Evolutionary conservation across 37 sponge, comb jelly and placozoan species (phyloP), one percentile per base, ranked within the genome.

Genomic region (Agelas oroides): DNA sequence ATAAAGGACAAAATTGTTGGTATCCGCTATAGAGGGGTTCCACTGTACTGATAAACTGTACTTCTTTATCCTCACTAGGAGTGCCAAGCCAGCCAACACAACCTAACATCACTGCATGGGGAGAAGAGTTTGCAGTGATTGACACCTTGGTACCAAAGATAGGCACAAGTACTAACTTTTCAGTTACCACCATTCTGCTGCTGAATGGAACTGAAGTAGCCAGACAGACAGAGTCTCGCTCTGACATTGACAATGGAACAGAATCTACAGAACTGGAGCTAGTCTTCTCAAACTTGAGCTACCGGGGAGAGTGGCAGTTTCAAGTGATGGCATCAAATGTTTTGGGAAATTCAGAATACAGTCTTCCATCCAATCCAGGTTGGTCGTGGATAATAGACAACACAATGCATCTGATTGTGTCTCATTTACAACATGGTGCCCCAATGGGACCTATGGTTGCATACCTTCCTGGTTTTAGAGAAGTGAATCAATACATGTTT

Each of bases 71-170:
- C 8, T 12, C 8, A 19, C 52, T 36, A 52, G 79, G 79, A 14
- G 79, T 65, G 17, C 79, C 79, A 25, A 65, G 79, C 41, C 39
- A 65, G 14, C 79, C 65, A 1, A 53, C 65, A 6, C 24, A 24
- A 39, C 79, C 79, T 1, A 60, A 24, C 25, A 65, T 78, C 30
- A 41, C 25, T 12, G 62, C 65, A 0, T 78, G 79, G 79, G 62
- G 25, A 19, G 30, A 65, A 17, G 17, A 61, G 30, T 59, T 16
- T 62, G 79, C 46, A 38, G 38, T 62, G 14, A 65, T 78, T 16
- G n/a, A 20, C 27, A 65, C 79, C 20, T 46, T 65, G 8, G 5
- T 78, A 18, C 25, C 65, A 35, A 78, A 78, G 32, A 19, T 78
- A 65, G 79, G 79, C 63, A 46, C 53, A 0, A 14, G 31, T 32